Evolutionary conservation across 2,113 vertebrate species (phyloP), one percentile per base, ranked within the genome.

Genomic region (Rhipidura dahli): DNA sequence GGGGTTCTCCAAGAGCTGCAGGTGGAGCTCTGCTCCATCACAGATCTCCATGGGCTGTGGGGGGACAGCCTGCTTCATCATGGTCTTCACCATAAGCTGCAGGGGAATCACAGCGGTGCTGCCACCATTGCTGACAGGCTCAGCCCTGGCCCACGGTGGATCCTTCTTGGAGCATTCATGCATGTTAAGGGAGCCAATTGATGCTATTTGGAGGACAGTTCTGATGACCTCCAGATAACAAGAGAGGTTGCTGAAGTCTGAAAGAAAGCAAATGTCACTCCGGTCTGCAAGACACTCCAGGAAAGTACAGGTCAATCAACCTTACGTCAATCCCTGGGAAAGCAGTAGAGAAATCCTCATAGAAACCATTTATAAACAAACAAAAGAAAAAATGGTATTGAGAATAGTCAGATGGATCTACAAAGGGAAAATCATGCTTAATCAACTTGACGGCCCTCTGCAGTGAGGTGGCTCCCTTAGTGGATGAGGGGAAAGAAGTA

Each of bases 81-180:
- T 4, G 26, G 31, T 50, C 61, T 76, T 76, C 44, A 37, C 21
- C 31, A 35, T 26, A 16, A 66, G 11, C 51, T 27, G 17, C 44
- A 59, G 7, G 10, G 44, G 17, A 86, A 59, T 30, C 35, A 31
- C 44, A 50, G 35, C 1, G 0, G 16, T 6, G 42, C 35, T 27
- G 15, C 31, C 2, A 26, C 26, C 26, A 56, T 11, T 0, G 0
- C 10, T 18, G 33, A 57, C 13, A 31, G 53, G 19, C 33, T 75
- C 66, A 53, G 33, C 28, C n/a, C 24, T 13, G 19, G 8, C 12
- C 7, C 5, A 19, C 1, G 1, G 10, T 1, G 1, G 12, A 56
- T 27, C 31, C 22, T 35, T 23, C 26, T 15, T 19, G 76, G 12
- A 72, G 15, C 11, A 44, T 15, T 33, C 12, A 0, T 37, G 35